Percentiles rank a stretch among this genome's conserved stretches.
Evolutionary conservation across 2,888 invertebrate species (phyloP).

Genomic region (Crioceris asparagi): DNA sequence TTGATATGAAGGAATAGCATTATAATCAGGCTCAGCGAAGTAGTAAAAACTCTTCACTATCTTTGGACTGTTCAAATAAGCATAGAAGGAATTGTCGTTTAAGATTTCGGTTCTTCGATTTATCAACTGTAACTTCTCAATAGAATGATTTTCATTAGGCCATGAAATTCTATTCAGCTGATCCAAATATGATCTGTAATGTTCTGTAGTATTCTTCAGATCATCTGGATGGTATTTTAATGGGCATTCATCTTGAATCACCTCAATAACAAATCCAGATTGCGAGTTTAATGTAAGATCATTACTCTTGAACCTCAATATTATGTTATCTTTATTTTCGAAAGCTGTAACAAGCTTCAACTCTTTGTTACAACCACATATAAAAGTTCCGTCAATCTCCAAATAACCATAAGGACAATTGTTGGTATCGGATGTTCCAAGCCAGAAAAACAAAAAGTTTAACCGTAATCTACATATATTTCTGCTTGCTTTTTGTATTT

Average conservation of each 20-base stretch:
- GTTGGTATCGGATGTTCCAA: conserved; percentile 37
- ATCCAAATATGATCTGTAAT: too few relatives aligned
- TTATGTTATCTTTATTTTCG: conserved; percentile 35
- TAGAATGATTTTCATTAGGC: too few relatives aligned
- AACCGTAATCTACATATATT: conserved; percentile 44
- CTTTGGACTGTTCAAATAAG: conserved; percentile 5
- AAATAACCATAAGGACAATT: conserved; percentile 44
- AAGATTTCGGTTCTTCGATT: conserved; percentile 21
- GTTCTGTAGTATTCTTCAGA: too few relatives aligned
- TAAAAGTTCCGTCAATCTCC: conserved; percentile 45
- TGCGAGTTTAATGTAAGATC: conserved; percentile 35
- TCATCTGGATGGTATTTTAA: too few relatives aligned
- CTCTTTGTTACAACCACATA: conserved; percentile 47
- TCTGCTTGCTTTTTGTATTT: conserved; percentile 39
- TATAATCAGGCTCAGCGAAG: conserved; percentile 25
- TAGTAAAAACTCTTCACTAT: conserved; percentile 28
- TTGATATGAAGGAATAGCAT: conserved; percentile 11
- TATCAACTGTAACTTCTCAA: conserved; percentile 22
- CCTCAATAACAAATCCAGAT: conserved; percentile 45
- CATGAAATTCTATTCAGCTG: too few relatives aligned
- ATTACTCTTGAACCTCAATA: conserved; percentile 37
- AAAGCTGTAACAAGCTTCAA: conserved; percentile 33
- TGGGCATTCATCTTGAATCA: conserved; percentile 47
- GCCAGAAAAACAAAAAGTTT: conserved; percentile 44
- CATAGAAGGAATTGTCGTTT: conserved; percentile 9